These are phyloP conservation scores for Stichodactyla mertensii DNA, from an alignment of 64 coral and sea anemone species.

Conservation along the genomic window DNA sequence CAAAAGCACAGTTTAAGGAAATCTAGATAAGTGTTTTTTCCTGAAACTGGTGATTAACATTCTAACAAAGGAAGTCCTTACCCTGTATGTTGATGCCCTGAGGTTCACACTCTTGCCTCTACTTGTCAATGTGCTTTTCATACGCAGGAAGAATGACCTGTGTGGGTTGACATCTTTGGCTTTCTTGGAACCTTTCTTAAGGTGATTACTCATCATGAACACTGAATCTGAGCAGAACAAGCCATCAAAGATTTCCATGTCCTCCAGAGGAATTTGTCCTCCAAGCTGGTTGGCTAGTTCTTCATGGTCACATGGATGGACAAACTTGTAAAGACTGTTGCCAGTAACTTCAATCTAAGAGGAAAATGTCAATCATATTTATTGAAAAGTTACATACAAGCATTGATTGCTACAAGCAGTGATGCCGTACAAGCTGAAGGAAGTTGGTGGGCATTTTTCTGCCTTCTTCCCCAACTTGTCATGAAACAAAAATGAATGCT, in stretches of 20 bases:
- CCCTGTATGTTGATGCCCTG: constrained; percentile 91
- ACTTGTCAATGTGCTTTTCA: constrained; percentile 97
- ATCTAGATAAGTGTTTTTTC: constrained; percentile 6
- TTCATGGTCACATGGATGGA: constrained; percentile 96
- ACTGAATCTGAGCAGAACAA: constrained; percentile 97
- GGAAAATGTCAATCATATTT: not conserved
- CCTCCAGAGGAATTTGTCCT: constrained; percentile 94
- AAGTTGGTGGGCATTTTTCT: no score
- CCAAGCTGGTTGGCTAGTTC: constrained; percentile 93
- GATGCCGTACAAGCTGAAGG: not conserved
- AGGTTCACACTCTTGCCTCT: constrained; percentile 95
- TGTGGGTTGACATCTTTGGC: constrained; percentile 58
- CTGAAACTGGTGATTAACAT: not conserved
- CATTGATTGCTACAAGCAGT: not conserved
- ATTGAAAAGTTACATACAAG: no score
- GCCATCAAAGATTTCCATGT: constrained; percentile 99
- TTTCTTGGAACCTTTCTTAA: constrained; percentile 79
- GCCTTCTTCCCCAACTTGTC: no score
- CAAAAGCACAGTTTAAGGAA: not conserved
- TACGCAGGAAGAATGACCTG: constrained; percentile 90
- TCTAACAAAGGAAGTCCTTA: constrained; percentile 19
- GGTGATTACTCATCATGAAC: constrained; percentile 94
- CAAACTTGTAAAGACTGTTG: constrained; percentile 94
- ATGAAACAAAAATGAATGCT: no score
- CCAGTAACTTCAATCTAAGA: constrained; percentile 96